Evolutionary conservation across 2,888 invertebrate genomes (phyloP), one percentile per base, ranked within the genome.

Genomic region (Mylabris sibirica): DNA sequence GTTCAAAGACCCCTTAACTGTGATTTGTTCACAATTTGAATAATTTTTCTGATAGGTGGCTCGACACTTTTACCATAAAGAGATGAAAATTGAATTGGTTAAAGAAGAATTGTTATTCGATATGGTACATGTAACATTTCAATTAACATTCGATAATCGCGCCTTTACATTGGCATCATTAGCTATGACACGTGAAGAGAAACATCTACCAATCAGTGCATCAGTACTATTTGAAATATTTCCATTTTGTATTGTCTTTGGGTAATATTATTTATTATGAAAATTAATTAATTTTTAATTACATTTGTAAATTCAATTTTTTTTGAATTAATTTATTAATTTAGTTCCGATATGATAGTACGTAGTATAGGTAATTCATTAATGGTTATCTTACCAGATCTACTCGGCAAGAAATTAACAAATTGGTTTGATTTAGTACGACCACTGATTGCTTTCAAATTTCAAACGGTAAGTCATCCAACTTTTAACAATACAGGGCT

Each of bases 181-280:
- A 76, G 92, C 93, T 30, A 93, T 95, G 92, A 94, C 94, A 1
- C 88, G 95, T 38, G 95, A 95, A 80, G 95, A 96, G 82, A 94
- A 94, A 83, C 94, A 94, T 84, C 85, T 96, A 76, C 96, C 96
- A 8, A 94, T 96, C 75, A 93, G 93, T 80, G 95, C 96, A 0
- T 92, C 94, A 11, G 93, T 97, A 30, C 88, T 98, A 60, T 97
- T 98, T 80, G 97, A 98, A 84, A 96, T 98, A 81, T 99, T 99
- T 84, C 98, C 99, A 1, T 99, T 99, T 88, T 97, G 97, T 86
- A 94, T 99, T 75, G 97, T 98, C 57, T 98, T 98, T 85, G 95
- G 96, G 93, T 95, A 85, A 87, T 90, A 87, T 60, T 20, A 61
- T n/a, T 38, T 12, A 41, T 61, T 24, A 41, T 30, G 44, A 35